A percentile compares a stretch with the other conserved stretches of the same genome.
Evolutionary conservation across 2,797 vertebrate genomes (phyloP).

Genomic region (Emys orbicularis): DNA sequence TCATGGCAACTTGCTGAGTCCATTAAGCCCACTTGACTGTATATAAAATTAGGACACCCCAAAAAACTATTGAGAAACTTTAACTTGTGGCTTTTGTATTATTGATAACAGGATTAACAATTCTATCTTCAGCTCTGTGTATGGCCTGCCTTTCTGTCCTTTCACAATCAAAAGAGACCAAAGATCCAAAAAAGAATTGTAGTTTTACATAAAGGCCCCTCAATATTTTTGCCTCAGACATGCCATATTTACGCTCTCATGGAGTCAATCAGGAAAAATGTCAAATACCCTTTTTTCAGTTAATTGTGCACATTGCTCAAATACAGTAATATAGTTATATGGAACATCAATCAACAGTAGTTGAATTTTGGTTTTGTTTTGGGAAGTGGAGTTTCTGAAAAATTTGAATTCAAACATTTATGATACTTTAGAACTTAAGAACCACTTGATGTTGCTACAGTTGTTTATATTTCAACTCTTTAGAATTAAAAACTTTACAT

Average conservation of each 20-base stretch:
- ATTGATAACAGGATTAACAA: background rate
- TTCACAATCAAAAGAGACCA: background rate
- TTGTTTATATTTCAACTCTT: constrained; percentile 15
- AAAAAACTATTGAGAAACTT: background rate
- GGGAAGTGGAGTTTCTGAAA: background rate
- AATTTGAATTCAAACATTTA: background rate
- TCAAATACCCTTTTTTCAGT: background rate
- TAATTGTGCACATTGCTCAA: background rate
- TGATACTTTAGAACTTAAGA: background rate
- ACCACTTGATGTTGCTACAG: background rate
- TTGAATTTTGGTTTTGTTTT: background rate
- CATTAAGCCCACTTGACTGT: constrained; percentile 18
- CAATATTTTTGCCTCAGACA: background rate
- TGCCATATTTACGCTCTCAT: background rate
- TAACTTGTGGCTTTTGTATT: background rate
- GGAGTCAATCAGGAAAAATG: background rate
- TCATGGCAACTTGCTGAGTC: background rate
- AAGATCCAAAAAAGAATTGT: background rate
- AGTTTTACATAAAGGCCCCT: background rate
- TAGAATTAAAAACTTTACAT: background rate
- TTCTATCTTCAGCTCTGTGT: background rate
- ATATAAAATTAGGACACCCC: background rate
- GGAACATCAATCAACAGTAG: background rate
- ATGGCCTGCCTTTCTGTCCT: background rate
- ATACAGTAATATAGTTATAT: background rate